phyloP scores from a whole-genome alignment of 2,797 vertebrate genomes.

The Columba guinea region DNA sequence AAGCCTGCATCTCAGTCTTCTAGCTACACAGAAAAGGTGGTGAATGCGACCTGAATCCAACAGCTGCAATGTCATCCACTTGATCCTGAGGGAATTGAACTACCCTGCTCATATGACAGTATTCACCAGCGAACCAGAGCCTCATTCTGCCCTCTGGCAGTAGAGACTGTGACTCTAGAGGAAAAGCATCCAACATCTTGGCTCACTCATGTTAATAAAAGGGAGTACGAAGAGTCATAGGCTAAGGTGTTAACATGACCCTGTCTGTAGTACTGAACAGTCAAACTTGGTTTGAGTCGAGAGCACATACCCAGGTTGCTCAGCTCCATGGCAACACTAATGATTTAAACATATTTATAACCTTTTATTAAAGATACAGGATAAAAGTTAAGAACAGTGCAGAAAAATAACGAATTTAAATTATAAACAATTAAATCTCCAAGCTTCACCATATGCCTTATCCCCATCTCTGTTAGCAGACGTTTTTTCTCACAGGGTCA shows the following conservation, averaged over 20 bases:
- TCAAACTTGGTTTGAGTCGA: not conserved
- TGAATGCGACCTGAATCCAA: not conserved
- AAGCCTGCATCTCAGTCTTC: not conserved
- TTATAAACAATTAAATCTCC: not conserved
- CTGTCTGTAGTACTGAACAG: not conserved
- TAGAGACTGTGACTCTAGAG: not conserved
- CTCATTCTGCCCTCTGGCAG: not conserved
- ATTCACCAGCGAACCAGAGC: constrained; percentile 10
- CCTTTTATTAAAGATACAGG: not conserved
- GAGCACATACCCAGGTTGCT: not conserved
- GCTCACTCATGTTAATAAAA: not conserved
- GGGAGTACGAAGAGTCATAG: not conserved
- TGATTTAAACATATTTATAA: constrained; percentile 6
- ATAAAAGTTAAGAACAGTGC: not conserved
- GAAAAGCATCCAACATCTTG: not conserved
- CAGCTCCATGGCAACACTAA: constrained; percentile 21
- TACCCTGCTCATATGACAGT: not conserved
- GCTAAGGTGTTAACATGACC: constrained; percentile 2
- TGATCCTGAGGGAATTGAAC: not conserved
- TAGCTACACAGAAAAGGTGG: not conserved
- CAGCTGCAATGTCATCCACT: constrained; percentile 5
- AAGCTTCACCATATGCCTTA: not conserved
- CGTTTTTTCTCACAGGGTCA: not conserved
- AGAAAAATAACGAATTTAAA: not conserved
- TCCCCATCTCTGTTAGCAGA: not conserved